Evolutionary conservation across 2,113 vertebrate genomes (phyloP).

Genomic region (Chaetorhynchus papuensis): DNA sequence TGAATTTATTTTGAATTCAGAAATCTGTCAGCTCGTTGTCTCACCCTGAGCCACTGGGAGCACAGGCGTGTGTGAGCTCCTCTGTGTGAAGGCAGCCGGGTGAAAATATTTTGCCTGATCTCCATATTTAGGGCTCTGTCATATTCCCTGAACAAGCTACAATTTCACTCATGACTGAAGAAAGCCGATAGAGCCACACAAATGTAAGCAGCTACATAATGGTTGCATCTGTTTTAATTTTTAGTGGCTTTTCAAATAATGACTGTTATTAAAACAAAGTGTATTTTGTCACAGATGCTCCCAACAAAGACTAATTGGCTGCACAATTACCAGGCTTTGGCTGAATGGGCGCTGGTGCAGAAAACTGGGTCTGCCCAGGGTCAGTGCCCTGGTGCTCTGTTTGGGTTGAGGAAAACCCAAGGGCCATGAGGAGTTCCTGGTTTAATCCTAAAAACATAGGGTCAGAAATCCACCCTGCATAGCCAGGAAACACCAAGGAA

Average conservation of each 20-base stretch:
- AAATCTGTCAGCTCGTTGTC: constrained; percentile 5
- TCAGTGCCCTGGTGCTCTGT: not conserved
- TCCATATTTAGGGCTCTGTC: constrained; percentile 28
- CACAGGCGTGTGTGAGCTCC: not conserved
- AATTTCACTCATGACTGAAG: constrained; percentile 52
- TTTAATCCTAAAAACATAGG: not conserved
- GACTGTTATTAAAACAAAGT: constrained; percentile 48
- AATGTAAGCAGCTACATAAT: constrained; percentile 32
- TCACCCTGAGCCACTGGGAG: constrained; percentile 12
- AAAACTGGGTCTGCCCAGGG: not conserved
- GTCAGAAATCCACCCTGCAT: not conserved
- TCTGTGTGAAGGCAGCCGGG: constrained; percentile 13
- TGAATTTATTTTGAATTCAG: constrained; percentile 22
- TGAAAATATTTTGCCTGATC: constrained; percentile 53
- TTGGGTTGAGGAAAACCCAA: not conserved
- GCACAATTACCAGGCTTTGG: not conserved
- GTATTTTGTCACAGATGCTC: constrained; percentile 43
- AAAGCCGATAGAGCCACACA: constrained; percentile 10
- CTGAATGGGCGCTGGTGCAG: not conserved
- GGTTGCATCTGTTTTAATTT: constrained; percentile 52
- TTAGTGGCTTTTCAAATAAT: constrained; percentile 41
- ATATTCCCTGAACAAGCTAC: constrained; percentile 45
- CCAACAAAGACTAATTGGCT: constrained; percentile 28
- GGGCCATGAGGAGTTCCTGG: not conserved
- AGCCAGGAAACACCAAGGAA: not conserved